These are phyloP conservation scores for Anneissia japonica DNA, from an alignment of 35 echinoderm and acorn worm species.

Conservation along the genomic window DNA sequence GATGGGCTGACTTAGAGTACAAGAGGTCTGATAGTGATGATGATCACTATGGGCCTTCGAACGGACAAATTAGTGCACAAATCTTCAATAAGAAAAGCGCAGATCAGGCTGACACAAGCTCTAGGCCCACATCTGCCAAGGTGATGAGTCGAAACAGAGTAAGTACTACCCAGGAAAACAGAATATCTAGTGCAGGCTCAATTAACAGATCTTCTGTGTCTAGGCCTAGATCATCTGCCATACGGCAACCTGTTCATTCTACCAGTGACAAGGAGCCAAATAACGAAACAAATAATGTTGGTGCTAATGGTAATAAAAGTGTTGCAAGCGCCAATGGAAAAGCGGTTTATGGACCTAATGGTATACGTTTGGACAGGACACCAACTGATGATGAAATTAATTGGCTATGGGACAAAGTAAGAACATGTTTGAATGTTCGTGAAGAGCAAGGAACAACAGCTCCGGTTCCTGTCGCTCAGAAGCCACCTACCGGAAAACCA, in stretches of 20 bases:
- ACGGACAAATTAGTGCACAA: slow-evolving; percentile 2
- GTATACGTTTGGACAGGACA: slow-evolving; percentile 70
- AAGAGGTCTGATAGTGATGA: not conserved
- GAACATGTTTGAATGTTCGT: slow-evolving; percentile 76
- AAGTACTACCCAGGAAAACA: not conserved
- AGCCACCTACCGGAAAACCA: not conserved
- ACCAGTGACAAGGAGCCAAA: not conserved
- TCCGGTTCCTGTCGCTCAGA: slow-evolving; percentile 20
- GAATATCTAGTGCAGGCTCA: not conserved
- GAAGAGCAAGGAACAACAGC: slow-evolving; percentile 21
- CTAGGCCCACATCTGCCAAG: not conserved
- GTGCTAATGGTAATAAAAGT: not conserved
- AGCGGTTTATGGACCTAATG: slow-evolving; percentile 18
- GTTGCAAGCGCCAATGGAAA: not conserved
- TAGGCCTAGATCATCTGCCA: not conserved
- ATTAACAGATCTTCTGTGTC: not conserved
- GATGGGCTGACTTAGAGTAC: slow-evolving; percentile 81
- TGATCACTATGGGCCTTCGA: not conserved
- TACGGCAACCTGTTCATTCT: not conserved
- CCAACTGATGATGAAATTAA: slow-evolving; percentile 99
- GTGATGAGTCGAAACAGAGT: not conserved
- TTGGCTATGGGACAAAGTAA: slow-evolving; percentile 96
- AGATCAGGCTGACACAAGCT: no score
- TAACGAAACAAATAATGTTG: not conserved
- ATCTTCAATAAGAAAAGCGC: not conserved